These are phyloP conservation scores for Lophura nycthemera DNA, from an alignment of 2,113 vertebrate genomes.

Conservation along the genomic window DNA sequence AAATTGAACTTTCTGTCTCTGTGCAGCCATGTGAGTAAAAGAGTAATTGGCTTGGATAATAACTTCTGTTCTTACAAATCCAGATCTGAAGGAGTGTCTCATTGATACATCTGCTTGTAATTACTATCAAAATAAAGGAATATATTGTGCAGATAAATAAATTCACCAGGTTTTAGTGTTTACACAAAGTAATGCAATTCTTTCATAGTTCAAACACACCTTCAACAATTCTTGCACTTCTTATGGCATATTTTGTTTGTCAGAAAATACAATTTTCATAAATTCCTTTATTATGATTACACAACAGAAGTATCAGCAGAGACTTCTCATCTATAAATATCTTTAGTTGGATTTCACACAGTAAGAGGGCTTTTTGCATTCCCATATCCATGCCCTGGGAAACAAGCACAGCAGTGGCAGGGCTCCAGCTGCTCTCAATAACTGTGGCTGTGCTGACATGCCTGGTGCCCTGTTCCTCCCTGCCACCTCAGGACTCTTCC, in stretches of 20 bases:
- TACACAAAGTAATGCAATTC: constrained; percentile 47
- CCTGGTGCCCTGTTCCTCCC: not conserved
- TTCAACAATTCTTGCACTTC: constrained; percentile 28
- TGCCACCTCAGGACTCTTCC: not conserved
- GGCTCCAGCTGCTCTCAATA: not conserved
- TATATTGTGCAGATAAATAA: constrained; percentile 64
- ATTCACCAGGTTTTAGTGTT: constrained; percentile 38
- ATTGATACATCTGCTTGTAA: constrained; percentile 81
- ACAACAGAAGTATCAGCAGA: not conserved
- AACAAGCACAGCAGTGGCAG: not conserved
- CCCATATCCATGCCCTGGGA: not conserved
- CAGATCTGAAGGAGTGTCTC: constrained; percentile 80
- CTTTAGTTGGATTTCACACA: not conserved
- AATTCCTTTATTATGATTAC: not conserved
- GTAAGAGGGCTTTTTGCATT: not conserved
- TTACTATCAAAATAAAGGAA: constrained; percentile 74
- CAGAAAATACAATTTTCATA: not conserved
- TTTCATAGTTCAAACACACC: constrained; percentile 41
- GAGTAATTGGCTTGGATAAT: constrained; percentile 83
- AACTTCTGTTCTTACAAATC: constrained; percentile 80
- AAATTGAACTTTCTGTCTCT: constrained; percentile 81
- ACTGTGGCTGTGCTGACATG: not conserved
- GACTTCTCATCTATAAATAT: not conserved
- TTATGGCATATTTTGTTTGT: not conserved
- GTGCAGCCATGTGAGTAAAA: constrained; percentile 83